These are phyloP conservation scores for Coelopa frigida DNA, from an alignment of 1,140 invertebrate genomes.

Conservation along the genomic window DNA sequence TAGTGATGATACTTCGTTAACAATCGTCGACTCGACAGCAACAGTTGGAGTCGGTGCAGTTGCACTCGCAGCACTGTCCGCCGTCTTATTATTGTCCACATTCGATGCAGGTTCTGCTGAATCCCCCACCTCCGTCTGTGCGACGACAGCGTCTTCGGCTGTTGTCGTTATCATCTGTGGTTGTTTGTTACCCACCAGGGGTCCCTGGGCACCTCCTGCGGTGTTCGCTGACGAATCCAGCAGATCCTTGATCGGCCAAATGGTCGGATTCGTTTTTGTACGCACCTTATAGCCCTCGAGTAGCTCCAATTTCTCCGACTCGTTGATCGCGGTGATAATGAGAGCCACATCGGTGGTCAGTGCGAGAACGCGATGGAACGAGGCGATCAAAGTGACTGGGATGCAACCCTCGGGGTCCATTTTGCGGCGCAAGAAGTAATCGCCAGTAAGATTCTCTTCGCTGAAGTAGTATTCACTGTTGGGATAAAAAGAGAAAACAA, in stretches of 20 bases:
- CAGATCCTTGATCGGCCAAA: conserved; percentile 77
- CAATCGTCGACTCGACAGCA: conserved; percentile 5
- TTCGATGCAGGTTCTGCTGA: background rate
- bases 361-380: conserved; percentile 87
- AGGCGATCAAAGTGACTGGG: conserved; percentile 86
- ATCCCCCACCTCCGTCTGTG: background rate
- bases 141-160: background rate
- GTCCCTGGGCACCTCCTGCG: conserved; percentile 23
- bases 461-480: conserved; percentile 99
- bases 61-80: conserved; percentile 2
- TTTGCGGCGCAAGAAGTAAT: conserved; percentile 93
- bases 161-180: background rate
- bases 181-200: background rate
- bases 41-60: conserved; percentile 10
- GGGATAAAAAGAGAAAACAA: conserved; percentile 37
- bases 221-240: conserved; percentile 11
- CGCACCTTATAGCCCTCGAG: conserved; percentile 73
- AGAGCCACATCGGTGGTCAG: conserved; percentile 78
- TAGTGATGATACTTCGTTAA: conserved; percentile 20
- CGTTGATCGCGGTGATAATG: conserved; percentile 72
- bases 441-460: conserved; percentile 89
- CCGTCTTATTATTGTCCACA: background rate
- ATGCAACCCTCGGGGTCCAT: conserved; percentile 93
- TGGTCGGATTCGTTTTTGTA: conserved; percentile 68
- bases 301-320: conserved; percentile 77